Evolutionary conservation across 2,797 vertebrate genomes (phyloP).

Genomic region (Hydrophis major): DNA sequence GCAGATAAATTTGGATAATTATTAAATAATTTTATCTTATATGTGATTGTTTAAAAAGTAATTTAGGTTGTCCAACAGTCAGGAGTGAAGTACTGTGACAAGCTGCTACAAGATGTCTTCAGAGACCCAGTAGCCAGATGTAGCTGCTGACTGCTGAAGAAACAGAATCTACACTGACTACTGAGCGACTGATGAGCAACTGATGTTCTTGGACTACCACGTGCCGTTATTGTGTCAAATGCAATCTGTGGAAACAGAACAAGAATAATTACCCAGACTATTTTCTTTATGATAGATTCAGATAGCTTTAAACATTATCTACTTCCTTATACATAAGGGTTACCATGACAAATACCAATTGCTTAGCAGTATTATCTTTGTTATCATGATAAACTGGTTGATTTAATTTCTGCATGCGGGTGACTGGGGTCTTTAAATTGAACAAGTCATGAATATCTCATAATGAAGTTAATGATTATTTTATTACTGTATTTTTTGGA

Average conservation of each 20-base stretch:
- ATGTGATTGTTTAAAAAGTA: conserved; percentile 10
- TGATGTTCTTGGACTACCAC: conserved; percentile 44
- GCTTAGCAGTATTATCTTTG: not conserved
- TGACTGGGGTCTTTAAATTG: not conserved
- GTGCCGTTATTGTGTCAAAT: conserved; percentile 38
- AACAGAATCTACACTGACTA: conserved; percentile 99
- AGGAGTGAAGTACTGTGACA: conserved; percentile 39
- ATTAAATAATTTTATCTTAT: conserved; percentile 13
- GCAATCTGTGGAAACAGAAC: conserved; percentile 66
- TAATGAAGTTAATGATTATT: not conserved
- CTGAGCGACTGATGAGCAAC: conserved; percentile 90
- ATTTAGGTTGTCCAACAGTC: conserved; percentile 45
- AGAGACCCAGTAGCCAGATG: conserved; percentile 99
- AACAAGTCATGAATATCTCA: not conserved
- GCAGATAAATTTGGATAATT: not conserved
- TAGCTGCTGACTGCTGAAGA: conserved; percentile 92
- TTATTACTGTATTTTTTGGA: not conserved
- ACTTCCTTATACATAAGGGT: not conserved
- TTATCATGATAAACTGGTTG: not conserved
- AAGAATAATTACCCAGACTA: conserved; percentile 12
- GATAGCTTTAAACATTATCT: not conserved
- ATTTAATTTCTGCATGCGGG: conserved; percentile 12
- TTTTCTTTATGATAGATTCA: not conserved
- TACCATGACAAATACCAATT: not conserved
- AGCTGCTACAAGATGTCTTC: conserved; percentile 74